Evolutionary conservation across 2,113 vertebrate species (phyloP).

Genomic region (Pachypanchax playfairii): DNA sequence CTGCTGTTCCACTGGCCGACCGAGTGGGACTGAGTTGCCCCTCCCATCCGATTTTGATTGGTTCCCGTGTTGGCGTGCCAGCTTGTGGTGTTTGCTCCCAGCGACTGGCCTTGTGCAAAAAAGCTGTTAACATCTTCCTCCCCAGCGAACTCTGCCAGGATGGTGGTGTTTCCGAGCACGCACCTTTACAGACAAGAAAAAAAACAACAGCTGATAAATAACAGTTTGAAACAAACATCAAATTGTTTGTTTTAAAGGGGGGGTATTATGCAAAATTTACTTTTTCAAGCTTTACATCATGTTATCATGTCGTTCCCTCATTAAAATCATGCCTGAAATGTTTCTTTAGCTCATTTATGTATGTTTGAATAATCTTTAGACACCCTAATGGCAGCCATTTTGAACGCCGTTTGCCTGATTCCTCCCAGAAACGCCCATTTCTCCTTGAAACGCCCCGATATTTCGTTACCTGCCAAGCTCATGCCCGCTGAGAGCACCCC

Average conservation of each 20-base stretch:
- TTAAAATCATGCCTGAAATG: no score
- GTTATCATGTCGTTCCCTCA: no score
- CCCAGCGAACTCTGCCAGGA: slow-evolving; percentile 96
- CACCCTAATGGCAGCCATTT: no score
- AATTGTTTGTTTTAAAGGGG: neutral
- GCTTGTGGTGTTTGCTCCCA: slow-evolving; percentile 90
- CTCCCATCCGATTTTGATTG: slow-evolving; percentile 87
- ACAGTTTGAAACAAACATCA: neutral
- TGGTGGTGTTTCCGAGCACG: slow-evolving; percentile 98
- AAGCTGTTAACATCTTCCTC: slow-evolving; percentile 98
- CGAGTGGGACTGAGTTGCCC: slow-evolving; percentile 83
- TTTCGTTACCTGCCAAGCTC: no score
- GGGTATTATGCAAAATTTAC: no score
- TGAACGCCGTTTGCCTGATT: no score
- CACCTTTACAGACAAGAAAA: slow-evolving; percentile 80
- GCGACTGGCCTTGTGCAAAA: slow-evolving; percentile 94
- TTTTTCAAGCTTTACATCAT: no score
- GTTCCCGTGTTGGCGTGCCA: slow-evolving; percentile 93
- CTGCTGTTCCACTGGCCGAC: slow-evolving; percentile 91
- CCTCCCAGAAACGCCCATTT: no score
- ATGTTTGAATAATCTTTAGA: no score
- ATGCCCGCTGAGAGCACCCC: no score
- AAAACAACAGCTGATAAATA: neutral
- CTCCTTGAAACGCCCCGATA: no score
- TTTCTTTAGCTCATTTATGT: no score